phyloP scores from a whole-genome alignment of 2,888 invertebrate species.

The Punctoribates punctum region DNA sequence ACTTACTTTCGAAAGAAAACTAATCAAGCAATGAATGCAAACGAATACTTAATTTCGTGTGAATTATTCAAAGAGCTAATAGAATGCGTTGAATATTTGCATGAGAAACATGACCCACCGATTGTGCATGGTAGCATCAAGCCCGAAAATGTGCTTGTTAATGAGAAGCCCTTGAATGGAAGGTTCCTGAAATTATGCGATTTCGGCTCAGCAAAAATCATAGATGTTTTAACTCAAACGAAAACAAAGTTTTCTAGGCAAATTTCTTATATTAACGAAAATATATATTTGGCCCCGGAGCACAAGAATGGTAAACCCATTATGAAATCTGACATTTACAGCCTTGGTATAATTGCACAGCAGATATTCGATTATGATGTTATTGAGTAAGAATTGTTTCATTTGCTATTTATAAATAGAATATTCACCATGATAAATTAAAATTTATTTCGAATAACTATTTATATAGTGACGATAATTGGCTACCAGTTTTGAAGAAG shows the following conservation, averaged over 20 bases:
- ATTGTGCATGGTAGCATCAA: neutral
- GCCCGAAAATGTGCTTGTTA: neutral
- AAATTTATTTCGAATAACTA: too few relatives aligned
- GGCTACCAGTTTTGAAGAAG: too few relatives aligned
- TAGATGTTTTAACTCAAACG: neutral
- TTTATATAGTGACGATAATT: too few relatives aligned
- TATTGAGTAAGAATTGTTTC: too few relatives aligned
- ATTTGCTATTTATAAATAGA: too few relatives aligned
- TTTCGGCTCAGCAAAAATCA: neutral
- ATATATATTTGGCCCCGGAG: neutral
- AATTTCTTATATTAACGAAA: too few relatives aligned
- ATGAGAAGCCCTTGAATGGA: neutral
- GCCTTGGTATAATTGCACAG: neutral
- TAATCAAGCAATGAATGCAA: neutral
- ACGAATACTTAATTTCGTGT: neutral
- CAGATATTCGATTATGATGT: neutral
- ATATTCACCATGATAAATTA: too few relatives aligned
- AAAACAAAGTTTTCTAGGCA: neutral
- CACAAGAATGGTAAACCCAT: neutral
- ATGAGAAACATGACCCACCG: neutral
- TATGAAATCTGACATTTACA: neutral
- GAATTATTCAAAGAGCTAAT: neutral
- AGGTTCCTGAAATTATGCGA: neutral
- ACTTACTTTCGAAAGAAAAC: neutral
- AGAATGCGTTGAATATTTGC: neutral